These are phyloP conservation scores for Manis crassicaudata DNA, from an alignment of 2,797 vertebrate genomes.

Conservation along the genomic window DNA sequence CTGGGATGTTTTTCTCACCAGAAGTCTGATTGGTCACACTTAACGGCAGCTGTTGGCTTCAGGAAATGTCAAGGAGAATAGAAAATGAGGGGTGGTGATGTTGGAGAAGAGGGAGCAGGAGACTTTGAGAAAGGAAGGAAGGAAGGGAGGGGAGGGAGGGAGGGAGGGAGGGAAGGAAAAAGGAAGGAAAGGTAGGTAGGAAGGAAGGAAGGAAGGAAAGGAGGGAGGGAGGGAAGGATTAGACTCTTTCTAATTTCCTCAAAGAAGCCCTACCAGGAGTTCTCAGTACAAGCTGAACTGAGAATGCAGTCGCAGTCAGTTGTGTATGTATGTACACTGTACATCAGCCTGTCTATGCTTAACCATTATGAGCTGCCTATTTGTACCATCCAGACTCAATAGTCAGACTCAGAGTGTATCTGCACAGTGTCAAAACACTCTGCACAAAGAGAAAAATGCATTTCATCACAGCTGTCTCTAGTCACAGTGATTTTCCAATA, in stretches of 20 bases:
- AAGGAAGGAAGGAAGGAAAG: no score
- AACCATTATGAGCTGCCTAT: background rate
- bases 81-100: background rate
- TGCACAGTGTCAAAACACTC: background rate
- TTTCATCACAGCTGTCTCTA: background rate
- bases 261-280: background rate
- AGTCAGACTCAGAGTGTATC: background rate
- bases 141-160: background rate
- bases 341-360: background rate
- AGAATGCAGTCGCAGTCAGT: conserved; percentile 14
- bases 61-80: conserved; percentile 20
- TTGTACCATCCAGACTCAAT: background rate
- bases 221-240: no score
- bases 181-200: no score
- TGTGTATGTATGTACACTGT: background rate
- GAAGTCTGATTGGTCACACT: conserved; percentile 44
- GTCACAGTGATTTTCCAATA: background rate
- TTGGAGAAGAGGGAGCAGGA: background rate
- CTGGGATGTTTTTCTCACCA: conserved; percentile 3
- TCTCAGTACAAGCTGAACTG: background rate
- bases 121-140: background rate
- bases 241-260: conserved; percentile 8
- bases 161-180: no score
- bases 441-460: background rate
- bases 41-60: conserved; percentile 44